Base-by-base conservation (phyloP, 2,888 invertebrate species). In the Dascillus cervinus region DNA sequence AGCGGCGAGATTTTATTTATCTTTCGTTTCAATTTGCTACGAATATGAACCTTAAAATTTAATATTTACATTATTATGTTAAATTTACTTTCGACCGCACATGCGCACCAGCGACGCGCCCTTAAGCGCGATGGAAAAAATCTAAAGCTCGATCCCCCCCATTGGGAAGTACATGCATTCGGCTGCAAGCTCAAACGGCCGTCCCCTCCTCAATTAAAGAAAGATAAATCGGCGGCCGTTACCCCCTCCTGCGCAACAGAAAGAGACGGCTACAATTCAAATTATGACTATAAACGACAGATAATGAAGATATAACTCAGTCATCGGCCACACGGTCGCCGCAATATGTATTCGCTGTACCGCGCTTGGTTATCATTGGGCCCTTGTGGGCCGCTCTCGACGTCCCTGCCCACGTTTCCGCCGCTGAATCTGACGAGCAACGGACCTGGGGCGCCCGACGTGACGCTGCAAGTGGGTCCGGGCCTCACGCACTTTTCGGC, bases 401-500 rank as follows among this genome's bases (percentile, higher is more conserved):
- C 37, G 6, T 22, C 38, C 11, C 24, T 34, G 13, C 45, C 54
- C 22, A 25, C 37, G n/a, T 32, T 44, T 31, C 35, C 11, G 22
- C 35, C 29, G 20, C 29, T 26, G 8, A 19, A 30, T 12, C 27
- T 31, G 11, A 13, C 5, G 2, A 15, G 23, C 13, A 29, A 34
- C 39, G n/a, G 49, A 49, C 13, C 35, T 8, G 49, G 50, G 19
- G 41, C 46, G 13, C 78, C 79, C 1, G 80, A 80, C 52, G 75
- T 78, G 11, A 60, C 75, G 14, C 63, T 81, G 1, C 72, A 77
- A 52, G 78, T 79, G 9, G 80, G 79, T 1, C 70, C 72, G 5
- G 70, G 66, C 13, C 67, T 73, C 44, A 73, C 75, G 5, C 75
- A 79, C 36, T 82, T 82, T 57, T 73, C 78, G 12, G 81, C 81